Conservation (phyloP, 2,888 invertebrate species). For the Eupithecia tripunctaria region DNA sequence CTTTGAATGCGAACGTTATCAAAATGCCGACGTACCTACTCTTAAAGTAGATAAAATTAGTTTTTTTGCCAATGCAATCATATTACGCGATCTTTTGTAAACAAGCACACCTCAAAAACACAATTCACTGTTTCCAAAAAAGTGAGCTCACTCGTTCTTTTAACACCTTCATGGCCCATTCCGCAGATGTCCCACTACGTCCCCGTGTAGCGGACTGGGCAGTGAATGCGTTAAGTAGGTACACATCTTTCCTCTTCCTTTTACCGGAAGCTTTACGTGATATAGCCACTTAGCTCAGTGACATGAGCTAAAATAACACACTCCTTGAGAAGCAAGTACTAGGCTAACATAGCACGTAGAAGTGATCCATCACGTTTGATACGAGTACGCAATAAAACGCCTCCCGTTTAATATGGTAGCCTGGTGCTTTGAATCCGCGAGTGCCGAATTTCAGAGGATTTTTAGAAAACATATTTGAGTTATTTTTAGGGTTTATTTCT, state of each 20-base stretch:
- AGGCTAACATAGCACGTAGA: slow-evolving; percentile 33
- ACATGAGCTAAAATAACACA: neutral
- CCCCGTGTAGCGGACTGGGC: too few relatives aligned
- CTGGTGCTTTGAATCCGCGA: slow-evolving; percentile 34
- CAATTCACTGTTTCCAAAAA: too few relatives aligned
- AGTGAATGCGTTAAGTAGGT: too few relatives aligned
- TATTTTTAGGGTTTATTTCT: neutral
- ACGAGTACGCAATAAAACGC: slow-evolving; percentile 38
- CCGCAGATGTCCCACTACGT: too few relatives aligned
- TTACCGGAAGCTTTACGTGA: neutral
- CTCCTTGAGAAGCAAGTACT: slow-evolving; percentile 9
- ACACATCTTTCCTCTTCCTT: neutral
- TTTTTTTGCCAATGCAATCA: too few relatives aligned
- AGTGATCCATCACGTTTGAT: slow-evolving; percentile 46
- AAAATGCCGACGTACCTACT: too few relatives aligned
- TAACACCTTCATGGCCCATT: too few relatives aligned
- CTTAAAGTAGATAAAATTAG: too few relatives aligned
- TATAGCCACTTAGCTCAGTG: neutral
- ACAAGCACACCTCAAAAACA: too few relatives aligned
- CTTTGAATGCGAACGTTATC: too few relatives aligned
- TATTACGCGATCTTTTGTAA: too few relatives aligned
- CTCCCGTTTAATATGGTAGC: slow-evolving; percentile 36
- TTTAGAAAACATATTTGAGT: slow-evolving; percentile 19
- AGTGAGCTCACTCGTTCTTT: too few relatives aligned
- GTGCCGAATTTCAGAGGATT: slow-evolving; percentile 17